These are phyloP conservation scores for Teinopalpus imperialis DNA, from an alignment of 2,888 invertebrate genomes.

Conservation along the genomic window DNA sequence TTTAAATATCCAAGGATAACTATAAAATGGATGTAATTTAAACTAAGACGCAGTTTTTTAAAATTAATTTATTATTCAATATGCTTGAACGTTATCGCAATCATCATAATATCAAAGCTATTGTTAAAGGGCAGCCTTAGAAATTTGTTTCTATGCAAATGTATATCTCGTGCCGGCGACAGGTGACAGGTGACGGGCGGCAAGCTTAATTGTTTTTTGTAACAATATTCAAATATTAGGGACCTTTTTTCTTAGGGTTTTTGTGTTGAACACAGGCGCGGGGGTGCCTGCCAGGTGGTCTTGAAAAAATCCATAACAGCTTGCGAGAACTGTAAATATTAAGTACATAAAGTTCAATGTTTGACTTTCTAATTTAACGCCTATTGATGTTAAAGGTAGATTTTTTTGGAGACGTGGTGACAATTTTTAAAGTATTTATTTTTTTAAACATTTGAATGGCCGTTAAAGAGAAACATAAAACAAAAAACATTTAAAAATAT, in stretches of 20 bases:
- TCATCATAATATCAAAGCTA: slow-evolving; percentile 20
- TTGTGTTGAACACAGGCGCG: slow-evolving; percentile 65
- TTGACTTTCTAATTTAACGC: slow-evolving; percentile 7
- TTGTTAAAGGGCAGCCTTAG: slow-evolving; percentile 45
- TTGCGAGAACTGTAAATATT: slow-evolving; percentile 42
- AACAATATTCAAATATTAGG: slow-evolving; percentile 80
- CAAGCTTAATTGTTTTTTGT: slow-evolving; percentile 80
- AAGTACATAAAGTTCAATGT: slow-evolving; percentile 20
- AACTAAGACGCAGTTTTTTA: slow-evolving; percentile 16
- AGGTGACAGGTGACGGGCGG: slow-evolving; percentile 80
- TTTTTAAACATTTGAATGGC: too few relatives aligned
- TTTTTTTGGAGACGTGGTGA: background rate
- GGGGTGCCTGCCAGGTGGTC: slow-evolving; percentile 79
- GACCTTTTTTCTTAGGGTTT: slow-evolving; percentile 65
- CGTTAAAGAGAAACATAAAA: too few relatives aligned
- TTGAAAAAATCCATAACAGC: slow-evolving; percentile 67
- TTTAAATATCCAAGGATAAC: too few relatives aligned
- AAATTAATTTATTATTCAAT: slow-evolving; percentile 19
- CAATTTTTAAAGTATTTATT: background rate
- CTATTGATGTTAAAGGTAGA: background rate
- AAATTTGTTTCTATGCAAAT: slow-evolving; percentile 76
- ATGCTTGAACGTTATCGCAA: slow-evolving; percentile 12
- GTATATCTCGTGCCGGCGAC: slow-evolving; percentile 76
- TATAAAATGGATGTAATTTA: too few relatives aligned
- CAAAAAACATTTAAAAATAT: too few relatives aligned